A percentile compares a stretch with the other conserved stretches of the same genome.
Conservation (phyloP, 1,140 invertebrate species). For the Agrilus planipennis region DNA sequence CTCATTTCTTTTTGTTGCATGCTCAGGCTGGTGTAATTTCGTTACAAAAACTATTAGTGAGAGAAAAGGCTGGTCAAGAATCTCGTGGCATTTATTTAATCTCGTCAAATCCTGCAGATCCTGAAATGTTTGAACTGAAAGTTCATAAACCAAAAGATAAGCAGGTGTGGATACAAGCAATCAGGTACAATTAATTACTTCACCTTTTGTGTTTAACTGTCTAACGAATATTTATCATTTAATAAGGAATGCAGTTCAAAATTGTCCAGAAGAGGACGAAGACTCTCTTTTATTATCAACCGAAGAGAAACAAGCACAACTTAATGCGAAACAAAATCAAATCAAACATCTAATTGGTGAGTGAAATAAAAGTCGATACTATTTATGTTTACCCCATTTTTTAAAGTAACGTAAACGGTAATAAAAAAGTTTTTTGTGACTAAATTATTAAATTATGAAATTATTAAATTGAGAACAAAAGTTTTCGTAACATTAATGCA, state of each 20-base stretch:
- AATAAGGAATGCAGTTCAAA: conserved; percentile 50
- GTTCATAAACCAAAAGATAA: conserved; percentile 81
- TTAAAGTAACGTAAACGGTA: background rate
- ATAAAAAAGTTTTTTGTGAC: background rate
- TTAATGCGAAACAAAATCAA: conserved; percentile 60
- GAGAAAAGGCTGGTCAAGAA: conserved; percentile 85
- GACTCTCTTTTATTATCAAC: conserved; percentile 45
- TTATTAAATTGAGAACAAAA: no score
- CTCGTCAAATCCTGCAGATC: conserved; percentile 70
- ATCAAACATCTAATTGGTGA: conserved; percentile 59
- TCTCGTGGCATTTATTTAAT: conserved; percentile 81
- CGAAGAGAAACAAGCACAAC: conserved; percentile 57
- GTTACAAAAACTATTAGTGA: conserved; percentile 77
- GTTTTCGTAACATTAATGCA: background rate
- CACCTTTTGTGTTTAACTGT: conserved; percentile 2
- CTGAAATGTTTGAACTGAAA: conserved; percentile 93
- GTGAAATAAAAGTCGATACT: conserved; percentile 15
- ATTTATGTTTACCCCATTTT: background rate
- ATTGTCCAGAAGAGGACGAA: conserved; percentile 53
- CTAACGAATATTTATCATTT: conserved; percentile 4
- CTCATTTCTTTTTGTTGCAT: no score
- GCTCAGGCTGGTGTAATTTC: conserved; percentile 77
- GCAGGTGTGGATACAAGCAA: conserved; percentile 74
- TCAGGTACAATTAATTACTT: conserved; percentile 42
- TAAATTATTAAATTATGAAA: no score